These are phyloP conservation scores for Corythaixoides concolor DNA, from an alignment of 2,113 vertebrate species.

Conservation along the genomic window DNA sequence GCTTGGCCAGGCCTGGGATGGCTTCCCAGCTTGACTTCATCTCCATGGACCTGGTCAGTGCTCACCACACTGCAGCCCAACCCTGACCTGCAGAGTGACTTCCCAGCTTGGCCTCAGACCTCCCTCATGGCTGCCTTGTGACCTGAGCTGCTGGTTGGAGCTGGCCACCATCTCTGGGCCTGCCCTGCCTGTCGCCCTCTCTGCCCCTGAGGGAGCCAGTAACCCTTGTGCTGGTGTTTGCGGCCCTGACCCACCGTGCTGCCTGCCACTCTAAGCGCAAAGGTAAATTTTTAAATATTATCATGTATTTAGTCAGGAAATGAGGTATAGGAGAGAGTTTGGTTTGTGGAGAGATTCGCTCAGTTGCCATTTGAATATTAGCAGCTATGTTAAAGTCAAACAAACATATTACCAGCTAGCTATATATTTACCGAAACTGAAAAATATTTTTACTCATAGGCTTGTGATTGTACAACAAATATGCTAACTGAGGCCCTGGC, in stretches of 20 bases:
- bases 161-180: no score
- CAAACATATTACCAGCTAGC: not conserved
- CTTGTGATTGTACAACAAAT: not conserved
- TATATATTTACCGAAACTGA: not conserved
- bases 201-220: rapidly evolving
- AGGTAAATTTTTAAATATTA: not conserved
- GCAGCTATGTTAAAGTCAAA: not conserved
- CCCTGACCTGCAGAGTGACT: not conserved
- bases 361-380: not conserved
- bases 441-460: not conserved
- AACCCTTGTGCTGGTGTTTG: rapidly evolving
- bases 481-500: not conserved
- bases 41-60: rapidly evolving
- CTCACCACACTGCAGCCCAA: rapidly evolving
- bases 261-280: rapidly evolving
- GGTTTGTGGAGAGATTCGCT: rapidly evolving
- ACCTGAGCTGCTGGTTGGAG: not conserved
- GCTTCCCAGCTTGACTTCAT: not conserved
- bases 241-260: rapidly evolving
- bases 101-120: rapidly evolving
- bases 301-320: not conserved
- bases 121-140: not conserved
- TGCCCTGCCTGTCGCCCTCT: rapidly evolving
- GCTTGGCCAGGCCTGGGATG: rapidly evolving
- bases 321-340: rapidly evolving